Percentiles rank a stretch among this genome's conserved stretches.
phyloP scores from a whole-genome alignment of 1,140 invertebrate species.

The Capitella teleta region DNA sequence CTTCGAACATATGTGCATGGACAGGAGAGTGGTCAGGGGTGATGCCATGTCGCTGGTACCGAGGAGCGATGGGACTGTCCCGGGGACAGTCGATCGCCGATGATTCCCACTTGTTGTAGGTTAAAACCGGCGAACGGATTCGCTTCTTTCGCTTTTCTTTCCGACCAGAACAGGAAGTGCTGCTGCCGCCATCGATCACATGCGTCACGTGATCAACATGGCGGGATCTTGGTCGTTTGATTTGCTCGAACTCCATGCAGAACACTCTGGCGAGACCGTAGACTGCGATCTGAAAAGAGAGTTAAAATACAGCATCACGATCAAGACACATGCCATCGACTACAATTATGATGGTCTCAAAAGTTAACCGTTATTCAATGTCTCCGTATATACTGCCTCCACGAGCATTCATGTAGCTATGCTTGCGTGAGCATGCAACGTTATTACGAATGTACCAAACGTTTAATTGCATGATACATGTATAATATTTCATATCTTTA shows the following conservation, averaged over 20 bases:
- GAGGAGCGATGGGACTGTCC: slow-evolving; percentile 4
- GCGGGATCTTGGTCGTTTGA: background rate
- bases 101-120: slow-evolving; percentile 14
- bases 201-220: slow-evolving; percentile 11
- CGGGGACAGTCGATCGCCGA: background rate
- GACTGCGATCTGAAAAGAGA: slow-evolving; percentile 6
- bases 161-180: background rate
- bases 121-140: slow-evolving; percentile 6
- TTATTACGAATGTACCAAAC: no score
- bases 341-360: no score
- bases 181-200: slow-evolving; percentile 6
- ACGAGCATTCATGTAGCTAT: no score
- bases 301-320: background rate
- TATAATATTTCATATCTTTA: slow-evolving; percentile 9
- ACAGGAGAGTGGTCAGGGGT: background rate
- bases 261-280: slow-evolving; percentile 10
- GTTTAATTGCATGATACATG: no score
- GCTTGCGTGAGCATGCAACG: no score
- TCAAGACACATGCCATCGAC: no score
- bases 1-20: slow-evolving; percentile 1
- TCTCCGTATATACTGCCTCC: no score
- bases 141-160: slow-evolving; percentile 7
- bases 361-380: no score
- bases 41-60: slow-evolving; percentile 4
- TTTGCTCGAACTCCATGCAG: slow-evolving; percentile 8